A percentile compares a stretch with the other conserved stretches of the same genome.
These are phyloP conservation scores for Leptinotarsa peninsularis DNA, from an alignment of 2,888 invertebrate species.

Conservation along the genomic window DNA sequence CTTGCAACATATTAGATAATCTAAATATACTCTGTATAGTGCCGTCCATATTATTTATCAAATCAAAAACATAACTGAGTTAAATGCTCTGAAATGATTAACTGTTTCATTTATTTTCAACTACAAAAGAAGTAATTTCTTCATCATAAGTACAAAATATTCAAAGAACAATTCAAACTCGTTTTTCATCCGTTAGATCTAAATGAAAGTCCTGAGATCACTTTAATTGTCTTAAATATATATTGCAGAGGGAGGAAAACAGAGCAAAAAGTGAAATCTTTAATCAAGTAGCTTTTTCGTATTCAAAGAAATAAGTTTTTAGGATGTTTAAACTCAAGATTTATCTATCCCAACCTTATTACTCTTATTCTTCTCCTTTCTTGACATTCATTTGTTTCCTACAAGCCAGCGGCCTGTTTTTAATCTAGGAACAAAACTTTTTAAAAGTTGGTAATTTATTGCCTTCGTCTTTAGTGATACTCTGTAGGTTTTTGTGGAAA, in stretches of 20 bases:
- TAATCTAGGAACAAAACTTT: slow-evolving; percentile 66
- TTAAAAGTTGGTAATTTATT: slow-evolving; percentile 65
- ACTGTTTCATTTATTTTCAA: slow-evolving; percentile 4
- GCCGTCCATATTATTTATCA: neutral
- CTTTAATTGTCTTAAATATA: slow-evolving; percentile 51
- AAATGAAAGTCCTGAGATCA: slow-evolving; percentile 48
- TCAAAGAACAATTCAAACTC: slow-evolving; percentile 37
- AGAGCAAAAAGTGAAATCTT: slow-evolving; percentile 57
- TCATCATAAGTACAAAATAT: slow-evolving; percentile 38
- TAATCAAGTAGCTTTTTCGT: slow-evolving; percentile 54
- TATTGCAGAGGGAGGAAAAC: slow-evolving; percentile 48
- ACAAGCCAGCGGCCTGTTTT: slow-evolving; percentile 66
- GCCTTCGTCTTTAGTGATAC: slow-evolving; percentile 48
- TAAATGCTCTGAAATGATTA: neutral
- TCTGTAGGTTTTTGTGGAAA: slow-evolving; percentile 47
- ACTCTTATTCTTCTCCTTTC: slow-evolving; percentile 64
- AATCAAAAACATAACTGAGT: neutral
- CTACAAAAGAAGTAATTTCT: slow-evolving; percentile 33
- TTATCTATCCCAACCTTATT: slow-evolving; percentile 65
- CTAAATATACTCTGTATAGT: neutral
- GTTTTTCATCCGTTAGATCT: slow-evolving; percentile 46
- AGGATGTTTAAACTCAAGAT: slow-evolving; percentile 59
- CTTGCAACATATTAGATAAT: neutral
- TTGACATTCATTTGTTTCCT: slow-evolving; percentile 66
- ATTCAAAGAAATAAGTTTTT: slow-evolving; percentile 52